These are phyloP conservation scores for Halocynthia roretzi DNA, from an alignment of 23 tunicate species.

Conservation along the genomic window DNA sequence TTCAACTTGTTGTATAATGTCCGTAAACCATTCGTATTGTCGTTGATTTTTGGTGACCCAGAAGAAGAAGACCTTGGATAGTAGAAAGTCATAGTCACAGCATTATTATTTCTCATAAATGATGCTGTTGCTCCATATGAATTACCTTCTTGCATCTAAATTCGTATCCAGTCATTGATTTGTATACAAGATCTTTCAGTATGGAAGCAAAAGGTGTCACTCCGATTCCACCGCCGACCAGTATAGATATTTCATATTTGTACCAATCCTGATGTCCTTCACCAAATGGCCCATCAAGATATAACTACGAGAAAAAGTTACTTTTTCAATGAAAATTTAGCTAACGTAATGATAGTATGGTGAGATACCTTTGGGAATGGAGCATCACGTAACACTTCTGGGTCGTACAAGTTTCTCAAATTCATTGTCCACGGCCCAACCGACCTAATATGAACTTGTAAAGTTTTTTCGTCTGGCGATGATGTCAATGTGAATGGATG, in stretches of 20 bases:
- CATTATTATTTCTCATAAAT: too few relatives aligned
- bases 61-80: conserved; percentile 67
- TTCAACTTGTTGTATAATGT: conserved; percentile 70
- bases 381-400: conserved; percentile 39
- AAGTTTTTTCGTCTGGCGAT: conserved; percentile 76
- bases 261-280: conserved; percentile 98
- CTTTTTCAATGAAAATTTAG: too few relatives aligned
- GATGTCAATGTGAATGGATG: conserved; percentile 97
- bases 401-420: conserved; percentile 54
- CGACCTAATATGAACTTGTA: conserved; percentile 79
- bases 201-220: conserved; percentile 98
- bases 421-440: conserved; percentile 99
- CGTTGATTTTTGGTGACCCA: conserved; percentile 88
- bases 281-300: conserved; percentile 92
- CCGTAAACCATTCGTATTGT: conserved; percentile 96
- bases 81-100: too few relatives aligned
- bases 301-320: conserved; percentile 22
- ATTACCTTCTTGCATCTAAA: conserved; percentile 64
- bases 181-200: conserved; percentile 61
- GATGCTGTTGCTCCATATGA: too few relatives aligned
- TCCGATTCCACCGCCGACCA: conserved; percentile 96
- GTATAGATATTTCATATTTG: conserved; percentile 75
- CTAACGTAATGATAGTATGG: too few relatives aligned
- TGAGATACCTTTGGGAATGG: conserved; percentile 63
- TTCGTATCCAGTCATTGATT: conserved; percentile 22